Percentiles rank a stretch among this genome's conserved stretches.
Conservation (phyloP, 1,140 invertebrate species). For the Pogonomyrmex barbatus region DNA sequence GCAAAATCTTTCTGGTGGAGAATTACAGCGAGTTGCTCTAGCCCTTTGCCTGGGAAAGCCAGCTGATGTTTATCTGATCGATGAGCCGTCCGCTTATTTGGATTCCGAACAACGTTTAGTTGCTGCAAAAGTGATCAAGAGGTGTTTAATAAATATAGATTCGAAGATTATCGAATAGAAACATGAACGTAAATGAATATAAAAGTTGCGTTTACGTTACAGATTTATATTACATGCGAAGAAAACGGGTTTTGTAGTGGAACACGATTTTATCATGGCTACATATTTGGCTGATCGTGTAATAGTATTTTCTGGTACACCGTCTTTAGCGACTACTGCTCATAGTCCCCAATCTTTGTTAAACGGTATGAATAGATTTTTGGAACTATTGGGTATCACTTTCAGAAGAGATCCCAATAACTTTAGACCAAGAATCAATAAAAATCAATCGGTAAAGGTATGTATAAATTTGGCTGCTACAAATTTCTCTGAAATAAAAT, state of each 20-base stretch:
- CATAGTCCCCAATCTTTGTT: slow-evolving; percentile 97
- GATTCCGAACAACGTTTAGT: slow-evolving; percentile 99
- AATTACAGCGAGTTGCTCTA: slow-evolving; percentile 98
- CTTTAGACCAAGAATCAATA: slow-evolving; percentile 99
- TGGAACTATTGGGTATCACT: slow-evolving; percentile 98
- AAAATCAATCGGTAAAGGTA: slow-evolving; percentile 97
- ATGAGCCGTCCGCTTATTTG: slow-evolving; percentile 99
- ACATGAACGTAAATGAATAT: background rate
- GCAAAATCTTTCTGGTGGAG: slow-evolving; percentile 99
- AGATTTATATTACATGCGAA: slow-evolving; percentile 99
- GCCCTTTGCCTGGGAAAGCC: slow-evolving; percentile 99
- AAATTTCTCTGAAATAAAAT: background rate
- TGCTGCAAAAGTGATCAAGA: slow-evolving; percentile 99
- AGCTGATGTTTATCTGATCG: slow-evolving; percentile 99
- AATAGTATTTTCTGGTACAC: slow-evolving; percentile 98
- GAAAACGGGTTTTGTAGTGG: slow-evolving; percentile 99
- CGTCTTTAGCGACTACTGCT: slow-evolving; percentile 95
- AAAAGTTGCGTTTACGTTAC: slow-evolving; percentile 71
- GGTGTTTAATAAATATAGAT: slow-evolving; percentile 86
- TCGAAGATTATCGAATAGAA: background rate
- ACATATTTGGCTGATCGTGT: slow-evolving; percentile 99
- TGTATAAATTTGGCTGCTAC: slow-evolving; percentile 38
- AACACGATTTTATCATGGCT: slow-evolving; percentile 99
- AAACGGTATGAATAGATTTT: slow-evolving; percentile 99
- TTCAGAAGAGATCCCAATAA: slow-evolving; percentile 99